Conservation (phyloP, 2,888 invertebrate species). For the Zele albiditarsus region DNA sequence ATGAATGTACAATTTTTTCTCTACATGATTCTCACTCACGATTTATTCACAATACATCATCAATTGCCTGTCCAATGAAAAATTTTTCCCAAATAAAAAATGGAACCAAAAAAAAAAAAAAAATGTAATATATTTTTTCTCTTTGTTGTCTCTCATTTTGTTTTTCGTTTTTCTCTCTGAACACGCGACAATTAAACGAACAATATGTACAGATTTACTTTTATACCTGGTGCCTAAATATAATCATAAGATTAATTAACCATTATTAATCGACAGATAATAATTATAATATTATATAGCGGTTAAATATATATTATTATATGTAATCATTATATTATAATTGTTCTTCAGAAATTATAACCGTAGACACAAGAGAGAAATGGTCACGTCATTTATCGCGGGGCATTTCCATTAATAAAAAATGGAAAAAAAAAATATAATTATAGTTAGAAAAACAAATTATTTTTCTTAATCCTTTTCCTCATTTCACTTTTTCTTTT, state of each 20-base stretch:
- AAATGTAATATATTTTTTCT: neutral
- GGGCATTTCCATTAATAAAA: constrained; percentile 15
- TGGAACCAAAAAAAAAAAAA: neutral
- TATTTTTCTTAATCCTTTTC: neutral
- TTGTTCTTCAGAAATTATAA: constrained; percentile 29
- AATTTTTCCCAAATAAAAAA: neutral
- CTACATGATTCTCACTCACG: too few relatives aligned
- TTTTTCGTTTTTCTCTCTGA: neutral
- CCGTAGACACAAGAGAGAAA: constrained; percentile 31
- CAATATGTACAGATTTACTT: constrained; percentile 65
- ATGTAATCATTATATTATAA: constrained; percentile 31
- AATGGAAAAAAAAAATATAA: neutral
- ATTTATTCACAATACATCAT: neutral
- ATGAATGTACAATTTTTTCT: neutral
- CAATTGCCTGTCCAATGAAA: neutral
- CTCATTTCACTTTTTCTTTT: neutral
- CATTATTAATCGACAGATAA: constrained; percentile 34
- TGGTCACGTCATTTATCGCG: constrained; percentile 23
- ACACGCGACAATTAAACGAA: constrained; percentile 56
- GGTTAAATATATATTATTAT: constrained; percentile 49
- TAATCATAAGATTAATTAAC: constrained; percentile 42
- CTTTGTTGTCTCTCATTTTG: neutral
- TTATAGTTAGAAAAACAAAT: constrained; percentile 7
- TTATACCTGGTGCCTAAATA: constrained; percentile 51
- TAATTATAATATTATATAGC: constrained; percentile 48